These are phyloP conservation scores for Carettochelys insculpta DNA, from an alignment of 2,113 vertebrate species.

Conservation along the genomic window DNA sequence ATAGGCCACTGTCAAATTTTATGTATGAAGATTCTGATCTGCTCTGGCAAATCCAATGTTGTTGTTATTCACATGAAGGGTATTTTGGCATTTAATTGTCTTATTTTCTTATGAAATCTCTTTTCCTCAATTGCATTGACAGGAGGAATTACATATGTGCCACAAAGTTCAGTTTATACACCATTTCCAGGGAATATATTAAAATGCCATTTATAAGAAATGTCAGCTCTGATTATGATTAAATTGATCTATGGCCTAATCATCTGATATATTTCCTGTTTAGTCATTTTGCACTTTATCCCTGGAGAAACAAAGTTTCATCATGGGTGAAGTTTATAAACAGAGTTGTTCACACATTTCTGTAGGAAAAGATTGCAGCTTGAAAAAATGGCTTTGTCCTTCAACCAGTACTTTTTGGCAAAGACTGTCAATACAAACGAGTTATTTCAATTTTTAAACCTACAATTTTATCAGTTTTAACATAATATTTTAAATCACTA, in stretches of 20 bases:
- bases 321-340: background rate
- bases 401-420: background rate
- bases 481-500: background rate
- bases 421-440: no score
- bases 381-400: background rate
- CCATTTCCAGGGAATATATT: background rate
- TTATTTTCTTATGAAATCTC: constrained; percentile 6
- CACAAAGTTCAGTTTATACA: background rate
- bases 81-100: background rate
- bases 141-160: background rate
- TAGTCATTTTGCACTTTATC: constrained; percentile 10
- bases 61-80: background rate
- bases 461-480: background rate
- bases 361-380: background rate
- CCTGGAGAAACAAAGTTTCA: background rate
- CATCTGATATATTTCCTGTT: background rate
- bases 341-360: background rate
- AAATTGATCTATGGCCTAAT: background rate
- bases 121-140: constrained; percentile 3
- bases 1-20: background rate
- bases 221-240: background rate
- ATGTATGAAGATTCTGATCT: fast-evolving
- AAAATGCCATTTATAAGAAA: background rate
- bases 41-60: background rate
- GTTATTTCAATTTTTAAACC: background rate